Conservation (phyloP, 2,888 invertebrate species). For the Acrobasis repandana region DNA sequence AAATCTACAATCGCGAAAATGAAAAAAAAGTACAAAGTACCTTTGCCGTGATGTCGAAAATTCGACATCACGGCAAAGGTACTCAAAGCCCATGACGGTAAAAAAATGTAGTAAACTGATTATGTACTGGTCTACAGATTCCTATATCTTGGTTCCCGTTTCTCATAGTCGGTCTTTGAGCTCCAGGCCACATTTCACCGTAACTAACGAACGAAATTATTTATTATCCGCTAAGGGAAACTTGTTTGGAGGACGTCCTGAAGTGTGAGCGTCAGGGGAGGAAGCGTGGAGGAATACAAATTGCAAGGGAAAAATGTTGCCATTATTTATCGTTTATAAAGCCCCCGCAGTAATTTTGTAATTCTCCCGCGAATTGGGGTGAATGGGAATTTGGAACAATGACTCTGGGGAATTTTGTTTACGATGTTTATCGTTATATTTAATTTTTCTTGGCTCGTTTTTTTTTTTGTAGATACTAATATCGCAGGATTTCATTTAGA, state of each 20-base stretch:
- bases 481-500: no score
- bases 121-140: no score
- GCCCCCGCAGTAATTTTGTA: conserved; percentile 15
- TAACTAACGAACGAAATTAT: conserved; percentile 25
- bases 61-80: no score
- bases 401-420: conserved; percentile 17
- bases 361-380: conserved; percentile 18
- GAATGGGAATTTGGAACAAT: conserved; percentile 14
- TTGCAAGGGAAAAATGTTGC: conserved; percentile 21
- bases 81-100: no score
- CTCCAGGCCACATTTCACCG: conserved; percentile 15
- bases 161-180: conserved; percentile 11
- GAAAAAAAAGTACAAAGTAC: no score
- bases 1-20: no score
- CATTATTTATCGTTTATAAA: conserved; percentile 24
- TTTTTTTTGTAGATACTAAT: no score
- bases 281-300: conserved; percentile 19
- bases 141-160: not conserved
- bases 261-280: conserved; percentile 15
- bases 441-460: not conserved
- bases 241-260: conserved; percentile 19
- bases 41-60: no score
- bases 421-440: conserved; percentile 2
- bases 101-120: no score
- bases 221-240: conserved; percentile 20